Base-by-base conservation (phyloP, 2,797 vertebrate genomes). In the Crenuchus spilurus region DNA sequence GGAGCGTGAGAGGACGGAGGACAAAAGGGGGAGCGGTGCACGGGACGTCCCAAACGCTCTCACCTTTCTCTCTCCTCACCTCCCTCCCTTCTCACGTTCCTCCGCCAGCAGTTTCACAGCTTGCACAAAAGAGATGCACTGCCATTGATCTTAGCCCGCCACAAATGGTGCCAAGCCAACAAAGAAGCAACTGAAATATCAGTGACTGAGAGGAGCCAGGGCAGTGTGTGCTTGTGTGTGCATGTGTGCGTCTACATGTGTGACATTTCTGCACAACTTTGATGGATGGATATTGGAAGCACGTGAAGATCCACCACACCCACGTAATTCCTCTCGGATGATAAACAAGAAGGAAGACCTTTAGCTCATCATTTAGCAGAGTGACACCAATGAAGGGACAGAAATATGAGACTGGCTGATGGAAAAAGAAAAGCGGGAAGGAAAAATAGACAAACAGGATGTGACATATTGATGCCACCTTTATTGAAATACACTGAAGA, bases 171-270 rank as follows among this genome's bases (percentile, higher is more conserved):
- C 80, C 79, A 72, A 70, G 54, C 3, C 20, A 79, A 87, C 86
- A 83, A 86, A 87, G 67, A 55, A 67, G 63, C 72, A 70, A 55
- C 31, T 78, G 82, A 84, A 84, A 80, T 77, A 77, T 20, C 62
- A 83, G 54, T 46, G 67, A 37, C 58, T n/a, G 46, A 70, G 64
- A 61, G 81, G 65, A 24, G 24, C 57, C 68, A 68, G 33, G 78
- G 49, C 69, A 18, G 71, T 73, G 55, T n/a, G 3, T 33, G 16
- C 31, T 16, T 4, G 67, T 68, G 65, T n/a, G 33, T 52, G 49
- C 41, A 16, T 44, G 76, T 65, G 26, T 41, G 75, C 52, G 24
- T 48, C 54, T 74, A 42, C 37, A 5, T 65, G 66, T 74, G 76
- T 55, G 65, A 37, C 48, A 26, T 66, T 28, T 60, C 65, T 70